Percentiles rank a stretch among this genome's conserved stretches.
Evolutionary conservation across 2,113 vertebrate genomes (phyloP).

Genomic region (Meriones unguiculatus): DNA sequence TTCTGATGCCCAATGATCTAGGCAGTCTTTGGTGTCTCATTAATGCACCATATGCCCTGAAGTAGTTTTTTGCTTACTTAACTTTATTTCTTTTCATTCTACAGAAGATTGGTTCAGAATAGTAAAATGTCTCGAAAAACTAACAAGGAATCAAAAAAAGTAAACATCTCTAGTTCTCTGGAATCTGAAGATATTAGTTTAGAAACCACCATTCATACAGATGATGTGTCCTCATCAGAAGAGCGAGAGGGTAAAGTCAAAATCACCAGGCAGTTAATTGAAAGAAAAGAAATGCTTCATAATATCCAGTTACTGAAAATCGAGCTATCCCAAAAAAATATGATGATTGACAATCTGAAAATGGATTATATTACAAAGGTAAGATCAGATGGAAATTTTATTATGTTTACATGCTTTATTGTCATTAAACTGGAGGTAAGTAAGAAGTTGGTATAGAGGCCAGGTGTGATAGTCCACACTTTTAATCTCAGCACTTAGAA

Average conservation of each 20-base stretch:
- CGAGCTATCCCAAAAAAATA: constrained; percentile 96
- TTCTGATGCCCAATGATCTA: neutral
- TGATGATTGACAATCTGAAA: constrained; percentile 97
- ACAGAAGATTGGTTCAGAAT: neutral
- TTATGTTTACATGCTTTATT: neutral
- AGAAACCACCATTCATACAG: constrained; percentile 96
- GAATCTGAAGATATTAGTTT: constrained; percentile 98
- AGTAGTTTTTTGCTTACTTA: constrained; percentile 12
- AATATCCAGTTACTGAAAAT: constrained; percentile 95
- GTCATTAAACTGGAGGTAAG: neutral
- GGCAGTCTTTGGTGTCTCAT: neutral
- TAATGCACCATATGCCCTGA: neutral
- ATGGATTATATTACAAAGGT: constrained; percentile 96
- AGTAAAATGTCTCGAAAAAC: constrained; percentile 90
- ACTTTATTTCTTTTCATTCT: constrained; percentile 65
- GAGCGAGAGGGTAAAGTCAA: constrained; percentile 91
- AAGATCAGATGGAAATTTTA: constrained; percentile 54
- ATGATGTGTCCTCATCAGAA: constrained; percentile 97
- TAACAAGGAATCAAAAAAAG: constrained; percentile 84
- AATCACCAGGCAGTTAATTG: constrained; percentile 95
- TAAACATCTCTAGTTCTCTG: constrained; percentile 95
- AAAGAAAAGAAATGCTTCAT: constrained; percentile 95
- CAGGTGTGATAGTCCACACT: neutral
- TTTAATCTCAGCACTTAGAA: neutral
- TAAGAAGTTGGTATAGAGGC: neutral